Evolutionary conservation across 2,797 vertebrate species (phyloP).

Genomic region (Bradypus variegatus): DNA sequence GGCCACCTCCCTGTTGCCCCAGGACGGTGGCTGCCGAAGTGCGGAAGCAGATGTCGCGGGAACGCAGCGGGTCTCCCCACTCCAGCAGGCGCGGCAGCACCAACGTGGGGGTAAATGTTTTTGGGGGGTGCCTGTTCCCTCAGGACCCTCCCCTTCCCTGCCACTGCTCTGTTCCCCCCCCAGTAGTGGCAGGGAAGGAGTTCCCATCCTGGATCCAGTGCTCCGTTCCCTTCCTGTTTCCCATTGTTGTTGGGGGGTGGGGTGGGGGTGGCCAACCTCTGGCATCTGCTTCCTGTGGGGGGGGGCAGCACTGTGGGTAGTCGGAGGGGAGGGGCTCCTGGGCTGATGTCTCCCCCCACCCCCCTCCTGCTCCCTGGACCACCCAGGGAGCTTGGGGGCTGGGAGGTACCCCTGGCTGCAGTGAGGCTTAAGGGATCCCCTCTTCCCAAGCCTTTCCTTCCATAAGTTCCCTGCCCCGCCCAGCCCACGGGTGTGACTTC

Average conservation of each 20-base stretch:
- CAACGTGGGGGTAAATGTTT: constrained; percentile 59
- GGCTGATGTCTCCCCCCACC: background rate
- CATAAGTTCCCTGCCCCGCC: background rate
- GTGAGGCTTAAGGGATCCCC: background rate
- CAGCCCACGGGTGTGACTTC: constrained; percentile 53
- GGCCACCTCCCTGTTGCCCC: background rate
- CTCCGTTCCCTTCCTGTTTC: background rate
- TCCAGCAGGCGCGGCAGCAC: constrained; percentile 83
- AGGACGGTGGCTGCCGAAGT: constrained; percentile 91
- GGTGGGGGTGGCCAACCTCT: background rate
- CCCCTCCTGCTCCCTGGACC: background rate
- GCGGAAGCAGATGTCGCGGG: constrained; percentile 89
- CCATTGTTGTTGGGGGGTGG: background rate
- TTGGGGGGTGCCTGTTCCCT: background rate
- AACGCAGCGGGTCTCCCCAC: constrained; percentile 86
- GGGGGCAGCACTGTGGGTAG: background rate
- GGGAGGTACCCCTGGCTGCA: background rate
- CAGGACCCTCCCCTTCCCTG: background rate
- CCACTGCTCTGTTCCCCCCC: background rate
- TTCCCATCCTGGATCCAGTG: background rate
- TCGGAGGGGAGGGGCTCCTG: background rate
- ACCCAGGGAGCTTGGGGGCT: background rate
- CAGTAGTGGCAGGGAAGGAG: background rate
- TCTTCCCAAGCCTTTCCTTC: constrained; percentile 21
- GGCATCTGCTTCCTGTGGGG: background rate